Evolutionary conservation across 2,797 vertebrate species (phyloP), one percentile per base, ranked within the genome.

Genomic region (Thunnus albacares): DNA sequence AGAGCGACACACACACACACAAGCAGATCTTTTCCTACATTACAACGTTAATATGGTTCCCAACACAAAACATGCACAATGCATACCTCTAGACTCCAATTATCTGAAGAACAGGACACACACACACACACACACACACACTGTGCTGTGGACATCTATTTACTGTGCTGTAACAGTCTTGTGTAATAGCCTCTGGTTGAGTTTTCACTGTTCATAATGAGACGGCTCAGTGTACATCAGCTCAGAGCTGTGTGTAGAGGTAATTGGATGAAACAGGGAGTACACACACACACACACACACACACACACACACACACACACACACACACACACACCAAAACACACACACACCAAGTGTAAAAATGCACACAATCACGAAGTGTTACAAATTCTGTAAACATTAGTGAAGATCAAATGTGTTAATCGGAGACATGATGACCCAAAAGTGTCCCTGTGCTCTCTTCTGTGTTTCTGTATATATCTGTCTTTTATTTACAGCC

Each of bases 161-260:
- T 79, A 75, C 74, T 68, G 83, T 62, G 65, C 71, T 60, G 71
- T 79, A 78, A 83, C 83, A 72, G 77, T 43, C 41, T 56, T 0
- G 33, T 79, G 77, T 89, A 90, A 90, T 80, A 51, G 86, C 87
- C 66, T 70, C 83, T 82, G 82, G 49, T 77, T 82, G 66, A 83
- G 78, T 84, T 89, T 80, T 87, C 78, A 82, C 80, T 80, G 79
- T 74, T 89, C 58, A 78, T 87, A 89, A 90, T 90, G 89, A 91
- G 89, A 81, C 38, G 56, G 66, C 81, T 85, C 65, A 38, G 81
- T 52, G 77, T 87, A 79, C 71, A 87, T 81, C 86, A 80, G 77
- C 79, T 56, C 57, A 20, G 73, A 82, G 86, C 75, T 74, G 82
- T 71, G 82, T 79, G 73, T 76, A 6, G 63, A 77, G 81, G 83